Conservation (phyloP, 2,888 invertebrate genomes). For the Drosophila longiperda region DNA sequence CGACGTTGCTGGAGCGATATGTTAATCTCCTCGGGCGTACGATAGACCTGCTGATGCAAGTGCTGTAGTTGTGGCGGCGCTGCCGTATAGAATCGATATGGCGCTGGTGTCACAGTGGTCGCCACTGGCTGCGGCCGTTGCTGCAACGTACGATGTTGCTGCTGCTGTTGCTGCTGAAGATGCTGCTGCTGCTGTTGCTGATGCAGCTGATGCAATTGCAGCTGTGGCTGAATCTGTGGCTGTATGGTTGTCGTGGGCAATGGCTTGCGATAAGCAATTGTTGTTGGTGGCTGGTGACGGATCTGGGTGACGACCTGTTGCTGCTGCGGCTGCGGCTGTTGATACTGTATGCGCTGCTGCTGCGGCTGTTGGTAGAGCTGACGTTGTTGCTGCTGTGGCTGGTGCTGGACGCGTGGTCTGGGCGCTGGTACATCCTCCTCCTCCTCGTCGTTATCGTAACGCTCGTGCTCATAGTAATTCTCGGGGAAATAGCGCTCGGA, state of each 20-base stretch:
- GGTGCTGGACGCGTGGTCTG: constrained; percentile 81
- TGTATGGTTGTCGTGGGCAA: constrained; percentile 76
- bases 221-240: constrained; percentile 77
- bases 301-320: constrained; percentile 72
- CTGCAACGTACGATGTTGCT: constrained; percentile 65
- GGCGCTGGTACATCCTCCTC: constrained; percentile 79
- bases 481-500: constrained; percentile 94
- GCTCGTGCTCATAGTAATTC: constrained; percentile 89
- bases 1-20: constrained; percentile 93
- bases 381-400: constrained; percentile 77
- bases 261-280: constrained; percentile 79
- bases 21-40: constrained; percentile 94
- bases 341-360: constrained; percentile 66
- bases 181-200: constrained; percentile 72
- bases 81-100: constrained; percentile 84
- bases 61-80: constrained; percentile 80
- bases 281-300: constrained; percentile 78
- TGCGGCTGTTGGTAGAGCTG: constrained; percentile 58
- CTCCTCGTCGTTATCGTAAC: constrained; percentile 83
- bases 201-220: constrained; percentile 73
- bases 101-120: constrained; percentile 84
- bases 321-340: constrained; percentile 63
- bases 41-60: constrained; percentile 88
- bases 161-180: constrained; percentile 72
- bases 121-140: constrained; percentile 77